These are phyloP conservation scores for Candoia aspera DNA, from an alignment of 2,113 vertebrate species.

Conservation along the genomic window DNA sequence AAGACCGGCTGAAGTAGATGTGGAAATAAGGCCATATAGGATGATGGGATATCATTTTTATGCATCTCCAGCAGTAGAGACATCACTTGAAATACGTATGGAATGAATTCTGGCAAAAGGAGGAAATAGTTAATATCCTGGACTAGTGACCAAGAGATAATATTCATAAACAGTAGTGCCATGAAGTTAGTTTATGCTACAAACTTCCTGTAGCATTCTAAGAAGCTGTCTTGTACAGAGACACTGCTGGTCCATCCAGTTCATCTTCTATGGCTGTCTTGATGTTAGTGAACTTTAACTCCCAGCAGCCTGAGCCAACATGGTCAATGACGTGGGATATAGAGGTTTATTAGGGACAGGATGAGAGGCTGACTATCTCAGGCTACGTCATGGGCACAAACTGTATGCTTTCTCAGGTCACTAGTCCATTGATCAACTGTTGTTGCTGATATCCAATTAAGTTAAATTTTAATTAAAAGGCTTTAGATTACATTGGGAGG, in stretches of 20 bases:
- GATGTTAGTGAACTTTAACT: neutral
- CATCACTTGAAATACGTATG: slow-evolving; percentile 99
- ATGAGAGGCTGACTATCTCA: neutral
- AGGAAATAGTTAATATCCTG: slow-evolving; percentile 1
- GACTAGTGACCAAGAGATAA: fast-evolving
- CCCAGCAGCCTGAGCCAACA: neutral
- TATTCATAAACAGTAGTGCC: neutral
- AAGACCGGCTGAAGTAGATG: slow-evolving; percentile 94
- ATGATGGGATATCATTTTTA: slow-evolving; percentile 86
- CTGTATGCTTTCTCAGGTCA: neutral
- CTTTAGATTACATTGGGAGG: neutral
- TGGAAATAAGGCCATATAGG: slow-evolving; percentile 96
- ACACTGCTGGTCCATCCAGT: neutral
- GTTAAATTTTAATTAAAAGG: neutral
- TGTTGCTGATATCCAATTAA: neutral
- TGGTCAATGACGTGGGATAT: neutral
- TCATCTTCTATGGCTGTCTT: neutral
- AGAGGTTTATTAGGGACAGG: neutral
- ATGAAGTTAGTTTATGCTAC: neutral
- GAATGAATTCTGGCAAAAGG: slow-evolving; percentile 89
- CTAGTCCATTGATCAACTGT: neutral
- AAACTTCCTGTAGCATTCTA: neutral
- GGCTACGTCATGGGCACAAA: neutral
- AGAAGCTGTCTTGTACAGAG: neutral
- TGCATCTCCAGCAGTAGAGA: slow-evolving; percentile 98